Percentiles rank a stretch among this genome's conserved stretches.
phyloP scores from a whole-genome alignment of 2,113 vertebrate genomes.

The Oreotrochilus melanogaster region DNA sequence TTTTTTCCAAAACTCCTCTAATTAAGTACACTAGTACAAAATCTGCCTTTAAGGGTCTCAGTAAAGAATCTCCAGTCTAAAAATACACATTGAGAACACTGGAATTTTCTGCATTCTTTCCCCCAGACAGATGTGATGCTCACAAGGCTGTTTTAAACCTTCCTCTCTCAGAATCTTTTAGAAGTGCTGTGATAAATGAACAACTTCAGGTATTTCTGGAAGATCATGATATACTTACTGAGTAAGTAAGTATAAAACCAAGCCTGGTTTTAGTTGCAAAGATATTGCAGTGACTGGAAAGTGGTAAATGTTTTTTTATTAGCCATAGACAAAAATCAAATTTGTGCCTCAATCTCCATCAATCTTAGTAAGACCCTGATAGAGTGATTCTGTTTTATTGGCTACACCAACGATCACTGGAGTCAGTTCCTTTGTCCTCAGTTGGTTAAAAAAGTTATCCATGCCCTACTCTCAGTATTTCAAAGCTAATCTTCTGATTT shows the following conservation, averaged over 20 bases:
- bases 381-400: conserved; percentile 53
- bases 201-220: conserved; percentile 12
- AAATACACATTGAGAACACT: background rate
- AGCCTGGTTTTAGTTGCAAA: conserved; percentile 50
- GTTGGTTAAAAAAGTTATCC: conserved; percentile 47
- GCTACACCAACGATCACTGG: conserved; percentile 52
- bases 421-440: conserved; percentile 43
- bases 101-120: background rate
- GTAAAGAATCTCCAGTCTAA: background rate
- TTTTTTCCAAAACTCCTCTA: background rate
- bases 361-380: conserved; percentile 58
- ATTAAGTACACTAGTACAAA: background rate
- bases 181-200: conserved; percentile 61
- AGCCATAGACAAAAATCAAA: conserved; percentile 72
- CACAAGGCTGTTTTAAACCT: background rate
- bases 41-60: background rate
- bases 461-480: background rate
- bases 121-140: background rate
- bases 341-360: conserved; percentile 64
- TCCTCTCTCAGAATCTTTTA: conserved; percentile 3
- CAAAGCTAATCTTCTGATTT: conserved; percentile 46
- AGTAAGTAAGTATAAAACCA: conserved; percentile 9
- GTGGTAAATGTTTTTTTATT: conserved; percentile 71
- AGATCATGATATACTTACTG: conserved; percentile 38
- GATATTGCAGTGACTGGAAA: conserved; percentile 54